Evolutionary conservation across 2,888 invertebrate species (phyloP), one percentile per base, ranked within the genome.

Genomic region (Eupithecia centaureata): DNA sequence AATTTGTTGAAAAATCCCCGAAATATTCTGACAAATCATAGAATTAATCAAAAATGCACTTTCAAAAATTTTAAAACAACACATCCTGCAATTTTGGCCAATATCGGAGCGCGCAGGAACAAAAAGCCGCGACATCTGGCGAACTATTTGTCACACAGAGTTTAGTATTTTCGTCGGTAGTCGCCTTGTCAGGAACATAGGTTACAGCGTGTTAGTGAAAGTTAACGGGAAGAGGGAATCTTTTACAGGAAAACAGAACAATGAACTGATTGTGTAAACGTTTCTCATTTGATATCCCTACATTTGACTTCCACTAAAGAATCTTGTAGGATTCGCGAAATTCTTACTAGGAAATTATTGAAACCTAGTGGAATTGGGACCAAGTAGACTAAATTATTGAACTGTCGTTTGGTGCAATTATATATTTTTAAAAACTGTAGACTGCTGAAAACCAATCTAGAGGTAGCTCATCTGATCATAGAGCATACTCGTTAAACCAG

Each of bases 131-230:
- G 86, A 86, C 91, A 91, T 91, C 90, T 91, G 92, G 57, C 84
- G 86, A 79, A 83, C 88, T 88, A 91, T 91, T 91, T 91, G 91
- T 92, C 91, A 91, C 90, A 90, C 88, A 87, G 86, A 87, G 84
- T 86, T 88, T 87, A 88, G 87, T 91, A 90, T 90, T 91, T 91
- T 89, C 83, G 86, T 86, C 83, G 82, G 77, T 74, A 80, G 75
- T 80, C 81, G 78, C 79, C 85, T 84, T 84, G 86, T 86, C 85
- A 82, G 80, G 68, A 18, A 35, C 76, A 57, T 51, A 79, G 74
- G 75, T 75, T 77, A 67, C 57, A 27, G 57, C 22, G 32, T 57
- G 57, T 57, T 33, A 10, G 32, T 13, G 57, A 32, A 56, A 57
- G 57, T 57, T 57, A 57, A 57, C 57, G 30, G 32, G 32, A 27